Percentiles rank a stretch among this genome's conserved stretches.
These are phyloP conservation scores for Arizona elegans DNA, from an alignment of 2,113 vertebrate species.

Conservation along the genomic window DNA sequence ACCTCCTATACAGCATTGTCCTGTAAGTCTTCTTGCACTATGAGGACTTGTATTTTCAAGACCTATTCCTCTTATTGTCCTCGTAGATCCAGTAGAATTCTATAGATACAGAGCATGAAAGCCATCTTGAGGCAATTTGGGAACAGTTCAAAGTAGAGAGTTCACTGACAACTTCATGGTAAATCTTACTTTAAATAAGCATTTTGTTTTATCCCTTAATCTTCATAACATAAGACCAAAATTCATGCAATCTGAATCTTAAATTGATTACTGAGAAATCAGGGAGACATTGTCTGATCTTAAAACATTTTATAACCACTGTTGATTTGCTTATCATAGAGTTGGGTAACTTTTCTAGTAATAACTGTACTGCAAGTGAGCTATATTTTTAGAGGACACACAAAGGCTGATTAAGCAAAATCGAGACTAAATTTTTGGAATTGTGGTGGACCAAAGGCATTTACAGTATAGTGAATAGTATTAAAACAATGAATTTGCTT, in stretches of 20 bases:
- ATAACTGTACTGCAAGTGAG: background rate
- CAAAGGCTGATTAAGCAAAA: background rate
- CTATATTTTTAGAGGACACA: background rate
- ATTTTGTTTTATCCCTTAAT: background rate
- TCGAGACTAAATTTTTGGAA: background rate
- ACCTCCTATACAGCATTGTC: background rate
- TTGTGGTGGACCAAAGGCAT: background rate
- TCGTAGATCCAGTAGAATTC: background rate
- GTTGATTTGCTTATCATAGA: background rate
- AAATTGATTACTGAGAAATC: background rate
- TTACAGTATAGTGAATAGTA: background rate
- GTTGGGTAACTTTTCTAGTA: background rate
- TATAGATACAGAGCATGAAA: background rate
- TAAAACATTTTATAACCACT: background rate
- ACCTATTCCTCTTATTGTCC: conserved; percentile 17
- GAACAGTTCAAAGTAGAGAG: background rate
- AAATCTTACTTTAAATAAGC: background rate
- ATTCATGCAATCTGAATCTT: background rate
- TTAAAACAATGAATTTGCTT: background rate
- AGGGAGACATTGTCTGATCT: background rate
- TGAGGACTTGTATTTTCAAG: conserved; percentile 31
- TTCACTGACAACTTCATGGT: background rate
- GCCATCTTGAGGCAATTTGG: background rate
- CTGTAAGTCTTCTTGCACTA: background rate
- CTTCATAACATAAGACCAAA: background rate